Conservation (phyloP, 2,797 vertebrate species). For the Enteromius paludinosus region DNA sequence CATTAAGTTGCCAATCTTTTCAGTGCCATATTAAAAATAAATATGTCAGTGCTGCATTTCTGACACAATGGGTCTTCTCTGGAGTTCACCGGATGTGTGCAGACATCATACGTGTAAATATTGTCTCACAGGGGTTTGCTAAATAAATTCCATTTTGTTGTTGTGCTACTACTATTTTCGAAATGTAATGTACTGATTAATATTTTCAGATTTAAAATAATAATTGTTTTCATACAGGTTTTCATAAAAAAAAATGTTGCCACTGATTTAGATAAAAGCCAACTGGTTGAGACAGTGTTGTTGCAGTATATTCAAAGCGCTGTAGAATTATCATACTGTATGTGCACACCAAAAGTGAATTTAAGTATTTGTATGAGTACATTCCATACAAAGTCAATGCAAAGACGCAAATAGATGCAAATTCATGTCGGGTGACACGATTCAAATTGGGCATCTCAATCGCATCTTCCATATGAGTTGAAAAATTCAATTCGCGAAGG, state of each 20-base stretch:
- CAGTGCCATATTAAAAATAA: constrained; percentile 40
- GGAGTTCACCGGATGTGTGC: neutral
- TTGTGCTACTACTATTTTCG: neutral
- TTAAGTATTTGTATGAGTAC: neutral
- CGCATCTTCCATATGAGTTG: neutral
- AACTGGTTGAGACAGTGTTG: neutral
- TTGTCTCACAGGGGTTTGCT: neutral
- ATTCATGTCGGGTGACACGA: fast-evolving
- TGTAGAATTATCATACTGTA: neutral
- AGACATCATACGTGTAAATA: neutral
- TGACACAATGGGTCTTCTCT: constrained; percentile 13
- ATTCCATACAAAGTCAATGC: neutral
- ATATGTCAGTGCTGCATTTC: constrained; percentile 38
- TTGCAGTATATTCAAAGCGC: neutral
- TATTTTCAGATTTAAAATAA: neutral
- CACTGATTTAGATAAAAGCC: neutral
- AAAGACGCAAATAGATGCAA: neutral
- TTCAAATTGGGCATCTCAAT: neutral
- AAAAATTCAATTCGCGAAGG: neutral
- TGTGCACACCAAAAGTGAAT: neutral
- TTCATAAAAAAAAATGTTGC: neutral
- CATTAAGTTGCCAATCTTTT: constrained; percentile 48
- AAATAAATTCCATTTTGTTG: neutral
- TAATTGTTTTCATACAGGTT: neutral
- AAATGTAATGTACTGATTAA: neutral